Conservation (phyloP, 30 jellyfish, hydroid and myxozoan species). For the Catostylus mosaicus region DNA sequence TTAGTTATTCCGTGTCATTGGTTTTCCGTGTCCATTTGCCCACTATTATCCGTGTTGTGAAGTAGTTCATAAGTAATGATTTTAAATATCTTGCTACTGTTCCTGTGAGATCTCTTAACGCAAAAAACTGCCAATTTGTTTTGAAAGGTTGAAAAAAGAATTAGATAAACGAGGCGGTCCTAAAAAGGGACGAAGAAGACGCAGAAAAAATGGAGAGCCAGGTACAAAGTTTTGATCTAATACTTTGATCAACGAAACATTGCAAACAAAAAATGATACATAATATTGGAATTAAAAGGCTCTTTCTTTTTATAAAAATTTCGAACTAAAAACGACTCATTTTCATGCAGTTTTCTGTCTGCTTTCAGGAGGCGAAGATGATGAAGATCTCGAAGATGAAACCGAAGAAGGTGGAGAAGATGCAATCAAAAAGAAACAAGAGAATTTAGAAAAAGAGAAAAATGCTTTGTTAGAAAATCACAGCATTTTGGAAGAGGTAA, state of each 20-base stretch:
- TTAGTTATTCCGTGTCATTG: no score
- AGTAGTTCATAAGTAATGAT: no score
- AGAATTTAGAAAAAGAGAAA: constrained; percentile 84
- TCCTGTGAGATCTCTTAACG: no score
- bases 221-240: constrained; percentile 38
- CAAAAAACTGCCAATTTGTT: no score
- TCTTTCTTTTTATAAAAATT: no score
- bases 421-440: constrained; percentile 81
- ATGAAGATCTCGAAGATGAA: constrained; percentile 79
- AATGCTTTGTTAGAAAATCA: constrained; percentile 84
- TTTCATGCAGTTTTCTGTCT: background rate
- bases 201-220: constrained; percentile 55
- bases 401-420: constrained; percentile 70
- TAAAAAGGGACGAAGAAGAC: constrained; percentile 53
- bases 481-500: constrained; percentile 90
- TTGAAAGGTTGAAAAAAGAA: constrained; percentile 78
- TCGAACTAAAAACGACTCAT: no score
- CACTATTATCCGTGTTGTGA: no score
- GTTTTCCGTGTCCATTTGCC: no score
- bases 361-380: constrained; percentile 67
- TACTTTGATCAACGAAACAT: no score
- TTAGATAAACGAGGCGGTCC: constrained; percentile 94
- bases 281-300: no score
- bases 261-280: no score
- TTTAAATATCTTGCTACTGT: no score